Evolutionary conservation across 2,797 vertebrate species (phyloP).

Genomic region (Thamnophis elegans): DNA sequence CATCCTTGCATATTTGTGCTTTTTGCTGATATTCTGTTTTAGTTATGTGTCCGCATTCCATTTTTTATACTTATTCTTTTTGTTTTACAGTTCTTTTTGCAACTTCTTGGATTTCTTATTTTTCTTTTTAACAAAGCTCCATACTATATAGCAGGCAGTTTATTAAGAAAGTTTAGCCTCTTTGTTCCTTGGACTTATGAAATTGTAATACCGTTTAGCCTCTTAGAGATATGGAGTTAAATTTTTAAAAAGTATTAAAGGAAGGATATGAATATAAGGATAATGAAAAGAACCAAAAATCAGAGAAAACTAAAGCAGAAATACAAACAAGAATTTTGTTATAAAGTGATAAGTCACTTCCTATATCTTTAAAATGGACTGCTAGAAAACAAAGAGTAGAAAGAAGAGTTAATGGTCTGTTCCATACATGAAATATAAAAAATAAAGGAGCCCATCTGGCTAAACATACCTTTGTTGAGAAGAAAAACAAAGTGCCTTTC

Average conservation of each 20-base stretch:
- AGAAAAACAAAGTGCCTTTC: constrained; percentile 97
- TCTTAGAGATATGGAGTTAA: neutral
- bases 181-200: neutral
- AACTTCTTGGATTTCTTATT: neutral
- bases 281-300: neutral
- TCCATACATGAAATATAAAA: neutral
- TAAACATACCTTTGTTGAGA: constrained; percentile 91
- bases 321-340: neutral
- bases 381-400: neutral
- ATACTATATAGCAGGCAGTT: too few species aligned
- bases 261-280: neutral
- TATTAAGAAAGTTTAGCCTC: neutral
- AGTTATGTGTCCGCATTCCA: too few species aligned
- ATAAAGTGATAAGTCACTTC: neutral
- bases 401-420: too few species aligned
- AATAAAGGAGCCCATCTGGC: constrained; percentile 6
- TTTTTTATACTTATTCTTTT: neutral
- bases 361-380: neutral
- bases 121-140: neutral
- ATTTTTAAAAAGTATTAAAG: neutral
- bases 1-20: too few species aligned
- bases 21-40: too few species aligned
- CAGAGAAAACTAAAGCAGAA: neutral
- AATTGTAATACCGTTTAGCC: neutral
- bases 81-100: neutral